phyloP scores from a whole-genome alignment of 1,140 invertebrate species.

The Sesamia nonagrioides region DNA sequence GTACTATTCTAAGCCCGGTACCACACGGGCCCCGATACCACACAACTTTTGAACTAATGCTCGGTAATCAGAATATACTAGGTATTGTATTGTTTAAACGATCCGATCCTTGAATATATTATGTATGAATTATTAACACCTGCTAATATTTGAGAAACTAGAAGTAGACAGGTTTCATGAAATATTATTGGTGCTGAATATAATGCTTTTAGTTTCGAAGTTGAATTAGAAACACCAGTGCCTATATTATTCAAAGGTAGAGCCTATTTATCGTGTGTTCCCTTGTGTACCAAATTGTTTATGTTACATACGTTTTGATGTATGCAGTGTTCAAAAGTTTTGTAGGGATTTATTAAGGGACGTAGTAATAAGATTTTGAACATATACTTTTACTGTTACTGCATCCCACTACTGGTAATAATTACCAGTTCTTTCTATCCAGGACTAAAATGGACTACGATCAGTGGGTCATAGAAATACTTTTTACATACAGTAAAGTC shows the following conservation, averaged over 20 bases:
- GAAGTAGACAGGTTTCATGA: constrained; percentile 3
- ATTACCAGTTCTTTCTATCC: too few species aligned
- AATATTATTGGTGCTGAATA: background rate
- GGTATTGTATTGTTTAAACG: too few species aligned
- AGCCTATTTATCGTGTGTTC: background rate
- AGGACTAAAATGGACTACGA: too few species aligned
- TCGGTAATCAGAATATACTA: too few species aligned
- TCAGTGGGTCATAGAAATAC: background rate
- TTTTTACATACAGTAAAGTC: background rate
- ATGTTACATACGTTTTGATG: background rate
- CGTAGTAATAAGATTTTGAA: background rate
- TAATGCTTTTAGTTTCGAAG: constrained; percentile 31
- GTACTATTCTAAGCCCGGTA: too few species aligned
- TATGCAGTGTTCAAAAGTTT: background rate
- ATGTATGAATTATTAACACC: background rate
- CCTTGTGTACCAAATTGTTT: background rate
- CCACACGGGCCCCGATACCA: too few species aligned
- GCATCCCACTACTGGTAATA: too few species aligned
- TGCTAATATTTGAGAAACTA: constrained; percentile 4
- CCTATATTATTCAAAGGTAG: constrained; percentile 20
- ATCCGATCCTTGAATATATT: background rate
- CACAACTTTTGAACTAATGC: too few species aligned
- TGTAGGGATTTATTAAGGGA: too few species aligned
- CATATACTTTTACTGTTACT: too few species aligned
- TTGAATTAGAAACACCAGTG: constrained; percentile 17